phyloP scores from a whole-genome alignment of 2,888 invertebrate species.

The Gandaritis pyraliata region DNA sequence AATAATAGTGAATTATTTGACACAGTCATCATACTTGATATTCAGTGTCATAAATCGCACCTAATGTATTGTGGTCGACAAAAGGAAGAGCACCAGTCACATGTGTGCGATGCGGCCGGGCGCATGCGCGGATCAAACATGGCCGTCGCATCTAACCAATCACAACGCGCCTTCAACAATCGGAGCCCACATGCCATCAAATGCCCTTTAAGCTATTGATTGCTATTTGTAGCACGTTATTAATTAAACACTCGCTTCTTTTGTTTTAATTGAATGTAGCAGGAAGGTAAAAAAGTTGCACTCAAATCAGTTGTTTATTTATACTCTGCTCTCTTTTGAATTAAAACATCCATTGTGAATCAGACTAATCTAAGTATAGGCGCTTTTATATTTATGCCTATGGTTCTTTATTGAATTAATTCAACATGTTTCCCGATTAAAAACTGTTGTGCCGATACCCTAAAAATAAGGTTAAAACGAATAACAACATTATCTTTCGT shows the following conservation, averaged over 20 bases:
- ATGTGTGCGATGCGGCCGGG: constrained; percentile 62
- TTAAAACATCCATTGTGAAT: constrained; percentile 16
- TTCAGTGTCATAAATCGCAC: constrained; percentile 33
- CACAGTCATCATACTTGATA: constrained; percentile 13
- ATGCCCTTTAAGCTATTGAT: constrained; percentile 71
- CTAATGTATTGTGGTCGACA: constrained; percentile 43
- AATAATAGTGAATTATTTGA: constrained; percentile 17
- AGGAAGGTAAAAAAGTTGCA: constrained; percentile 15
- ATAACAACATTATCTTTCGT: constrained; percentile 58
- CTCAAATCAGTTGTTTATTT: constrained; percentile 11
- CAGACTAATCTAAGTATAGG: not conserved
- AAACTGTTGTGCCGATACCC: constrained; percentile 45
- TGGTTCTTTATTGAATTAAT: constrained; percentile 30
- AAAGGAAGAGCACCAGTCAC: constrained; percentile 57
- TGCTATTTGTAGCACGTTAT: constrained; percentile 64
- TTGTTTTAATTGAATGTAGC: constrained; percentile 29
- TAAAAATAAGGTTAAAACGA: constrained; percentile 47
- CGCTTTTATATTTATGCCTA: constrained; percentile 19
- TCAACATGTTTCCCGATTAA: constrained; percentile 32
- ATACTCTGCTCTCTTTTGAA: constrained; percentile 22
- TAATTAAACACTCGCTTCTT: constrained; percentile 54
- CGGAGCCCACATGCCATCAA: constrained; percentile 64
- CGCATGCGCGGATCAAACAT: constrained; percentile 80
- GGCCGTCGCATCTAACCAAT: constrained; percentile 75
- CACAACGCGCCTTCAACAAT: constrained; percentile 53